Evolutionary conservation across 2,113 vertebrate genomes (phyloP).

Genomic region (Oceanites oceanicus): DNA sequence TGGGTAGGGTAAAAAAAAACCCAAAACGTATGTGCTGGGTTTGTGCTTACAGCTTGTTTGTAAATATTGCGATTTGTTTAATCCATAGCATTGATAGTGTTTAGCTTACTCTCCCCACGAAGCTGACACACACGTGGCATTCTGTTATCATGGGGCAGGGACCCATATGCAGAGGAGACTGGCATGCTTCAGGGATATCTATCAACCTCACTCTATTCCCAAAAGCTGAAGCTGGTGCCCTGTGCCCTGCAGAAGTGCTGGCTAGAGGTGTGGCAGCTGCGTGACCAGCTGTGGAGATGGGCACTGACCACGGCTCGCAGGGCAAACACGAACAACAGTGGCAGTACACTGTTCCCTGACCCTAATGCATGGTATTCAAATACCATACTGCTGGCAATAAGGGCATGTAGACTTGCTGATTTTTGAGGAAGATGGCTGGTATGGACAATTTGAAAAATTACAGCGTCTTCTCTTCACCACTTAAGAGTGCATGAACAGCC

Average conservation of each 20-base stretch:
- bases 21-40: not conserved
- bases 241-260: not conserved
- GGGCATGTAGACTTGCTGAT: not conserved
- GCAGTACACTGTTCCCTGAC: not conserved
- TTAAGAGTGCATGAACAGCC: not conserved
- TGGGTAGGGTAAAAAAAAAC: not conserved
- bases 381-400: not conserved
- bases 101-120: not conserved
- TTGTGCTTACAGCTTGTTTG: not conserved
- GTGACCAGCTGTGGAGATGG: not conserved
- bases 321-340: not conserved
- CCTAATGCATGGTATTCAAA: not conserved
- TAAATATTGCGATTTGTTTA: not conserved
- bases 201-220: not conserved
- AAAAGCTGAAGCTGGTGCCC: not conserved
- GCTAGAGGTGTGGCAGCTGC: not conserved
- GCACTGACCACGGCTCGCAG: rapidly evolving
- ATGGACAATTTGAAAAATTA: not conserved
- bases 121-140: not conserved
- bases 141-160: not conserved
- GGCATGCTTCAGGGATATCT: not conserved
- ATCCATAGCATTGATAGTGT: not conserved
- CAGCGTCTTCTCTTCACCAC: not conserved
- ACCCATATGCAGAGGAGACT: not conserved
- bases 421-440: not conserved